Evolutionary conservation across 2,797 vertebrate genomes (phyloP).

Genomic region (Poeciliopsis gracilis): DNA sequence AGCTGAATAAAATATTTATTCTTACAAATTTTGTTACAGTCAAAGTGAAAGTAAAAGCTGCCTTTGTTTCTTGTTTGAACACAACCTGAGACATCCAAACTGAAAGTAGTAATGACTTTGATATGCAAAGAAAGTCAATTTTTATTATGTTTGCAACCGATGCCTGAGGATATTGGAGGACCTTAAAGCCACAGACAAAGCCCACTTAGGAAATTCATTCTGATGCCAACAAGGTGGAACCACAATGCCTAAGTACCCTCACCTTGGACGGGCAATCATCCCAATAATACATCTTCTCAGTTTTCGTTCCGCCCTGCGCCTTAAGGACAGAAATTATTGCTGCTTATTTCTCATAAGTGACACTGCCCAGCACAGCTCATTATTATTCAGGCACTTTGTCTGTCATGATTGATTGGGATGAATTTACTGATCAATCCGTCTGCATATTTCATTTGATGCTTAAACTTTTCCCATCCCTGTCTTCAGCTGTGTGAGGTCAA

Average conservation of each 20-base stretch:
- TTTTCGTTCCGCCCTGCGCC: constrained; percentile 71
- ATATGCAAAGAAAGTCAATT: constrained; percentile 53
- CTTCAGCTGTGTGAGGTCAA: constrained; percentile 67
- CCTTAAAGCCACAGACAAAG: constrained; percentile 55
- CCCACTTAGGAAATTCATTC: constrained; percentile 66
- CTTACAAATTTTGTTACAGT: not conserved
- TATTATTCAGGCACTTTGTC: constrained; percentile 80
- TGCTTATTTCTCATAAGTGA: constrained; percentile 82
- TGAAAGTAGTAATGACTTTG: constrained; percentile 36
- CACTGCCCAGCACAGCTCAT: constrained; percentile 76
- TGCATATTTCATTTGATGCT: constrained; percentile 90
- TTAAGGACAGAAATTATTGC: constrained; percentile 73
- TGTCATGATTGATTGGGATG: constrained; percentile 90
- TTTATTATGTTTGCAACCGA: constrained; percentile 43
- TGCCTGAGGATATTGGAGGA: constrained; percentile 49
- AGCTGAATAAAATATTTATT: not conserved
- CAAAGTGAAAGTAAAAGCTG: not conserved
- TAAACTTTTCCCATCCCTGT: constrained; percentile 84
- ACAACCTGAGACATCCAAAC: not conserved
- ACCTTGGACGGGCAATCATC: constrained; percentile 71
- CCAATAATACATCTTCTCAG: constrained; percentile 72
- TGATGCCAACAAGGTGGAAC: constrained; percentile 69
- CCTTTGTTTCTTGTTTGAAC: not conserved
- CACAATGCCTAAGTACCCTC: constrained; percentile 61
- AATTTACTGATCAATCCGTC: constrained; percentile 91